Percentiles rank a stretch among this genome's conserved stretches.
These are phyloP conservation scores for Lasioglossum malachurum DNA, from an alignment of 2,888 invertebrate genomes.

Conservation along the genomic window DNA sequence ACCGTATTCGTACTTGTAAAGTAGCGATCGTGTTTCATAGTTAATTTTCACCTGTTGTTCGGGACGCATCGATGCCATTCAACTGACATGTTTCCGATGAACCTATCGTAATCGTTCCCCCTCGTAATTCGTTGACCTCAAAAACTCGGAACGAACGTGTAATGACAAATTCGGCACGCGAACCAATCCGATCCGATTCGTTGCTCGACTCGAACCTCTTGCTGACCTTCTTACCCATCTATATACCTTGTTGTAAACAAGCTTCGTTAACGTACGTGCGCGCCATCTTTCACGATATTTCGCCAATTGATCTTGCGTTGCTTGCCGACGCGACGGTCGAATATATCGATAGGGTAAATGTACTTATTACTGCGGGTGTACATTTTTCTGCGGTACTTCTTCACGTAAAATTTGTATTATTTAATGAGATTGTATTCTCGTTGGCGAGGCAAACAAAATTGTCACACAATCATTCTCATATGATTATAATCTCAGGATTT, in stretches of 20 bases:
- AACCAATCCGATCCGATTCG: neutral
- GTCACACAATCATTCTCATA: no score
- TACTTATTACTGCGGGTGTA: no score
- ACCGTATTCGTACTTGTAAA: neutral
- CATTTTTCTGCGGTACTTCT: no score
- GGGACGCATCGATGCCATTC: neutral
- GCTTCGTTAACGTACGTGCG: neutral
- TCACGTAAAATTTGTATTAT: no score
- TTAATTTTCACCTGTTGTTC: neutral
- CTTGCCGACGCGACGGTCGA: neutral
- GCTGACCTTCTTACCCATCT: conserved; percentile 37
- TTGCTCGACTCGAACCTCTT: neutral
- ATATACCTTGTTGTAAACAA: conserved; percentile 40
- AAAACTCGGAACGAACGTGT: neutral
- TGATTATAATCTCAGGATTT: no score
- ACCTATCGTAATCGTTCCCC: neutral
- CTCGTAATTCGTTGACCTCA: neutral
- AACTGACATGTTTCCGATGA: neutral
- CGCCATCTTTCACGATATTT: conserved; percentile 3
- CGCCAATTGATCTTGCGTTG: neutral
- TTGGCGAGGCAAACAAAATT: no score
- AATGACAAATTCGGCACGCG: neutral
- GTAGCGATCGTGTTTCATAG: neutral
- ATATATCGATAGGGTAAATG: neutral
- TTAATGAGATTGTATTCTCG: no score